Percentiles rank a stretch among this genome's conserved stretches.
phyloP scores from a whole-genome alignment of 1,140 invertebrate species.

The Lasaia peninsularis region DNA sequence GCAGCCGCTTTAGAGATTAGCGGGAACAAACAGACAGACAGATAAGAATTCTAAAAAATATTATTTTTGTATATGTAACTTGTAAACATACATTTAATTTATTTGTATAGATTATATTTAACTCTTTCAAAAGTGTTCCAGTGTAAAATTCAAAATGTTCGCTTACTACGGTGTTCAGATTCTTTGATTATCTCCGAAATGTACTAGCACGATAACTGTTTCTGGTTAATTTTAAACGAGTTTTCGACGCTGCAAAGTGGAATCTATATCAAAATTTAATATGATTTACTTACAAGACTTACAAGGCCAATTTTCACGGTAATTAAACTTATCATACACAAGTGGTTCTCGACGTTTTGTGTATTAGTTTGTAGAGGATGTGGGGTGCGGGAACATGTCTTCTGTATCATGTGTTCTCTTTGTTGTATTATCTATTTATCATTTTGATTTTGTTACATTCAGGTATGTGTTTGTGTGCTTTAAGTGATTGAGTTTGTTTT shows the following conservation, averaged over 20 bases:
- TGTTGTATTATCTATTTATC: not conserved
- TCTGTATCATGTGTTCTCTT: not conserved
- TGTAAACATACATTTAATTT: too few species aligned
- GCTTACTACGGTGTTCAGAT: too few species aligned
- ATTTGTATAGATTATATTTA: too few species aligned
- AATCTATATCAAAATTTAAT: not conserved
- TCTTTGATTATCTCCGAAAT: constrained; percentile 9
- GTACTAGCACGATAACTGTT: constrained; percentile 25
- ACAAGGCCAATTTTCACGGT: constrained; percentile 6
- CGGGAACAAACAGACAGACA: too few species aligned
- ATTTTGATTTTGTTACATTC: too few species aligned
- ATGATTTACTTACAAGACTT: not conserved
- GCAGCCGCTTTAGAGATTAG: too few species aligned
- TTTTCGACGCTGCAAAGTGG: not conserved
- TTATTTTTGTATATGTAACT: too few species aligned
- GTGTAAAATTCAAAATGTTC: too few species aligned
- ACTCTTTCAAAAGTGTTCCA: too few species aligned
- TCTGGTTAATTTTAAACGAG: constrained; percentile 22
- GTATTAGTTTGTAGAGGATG: not conserved
- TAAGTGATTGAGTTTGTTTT: too few species aligned
- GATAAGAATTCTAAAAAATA: too few species aligned
- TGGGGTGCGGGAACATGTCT: not conserved
- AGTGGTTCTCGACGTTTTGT: not conserved
- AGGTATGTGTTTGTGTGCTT: too few species aligned
- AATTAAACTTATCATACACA: constrained; percentile 1